Conservation (phyloP, 2,113 vertebrate genomes). For the Amphilophus citrinellus region DNA sequence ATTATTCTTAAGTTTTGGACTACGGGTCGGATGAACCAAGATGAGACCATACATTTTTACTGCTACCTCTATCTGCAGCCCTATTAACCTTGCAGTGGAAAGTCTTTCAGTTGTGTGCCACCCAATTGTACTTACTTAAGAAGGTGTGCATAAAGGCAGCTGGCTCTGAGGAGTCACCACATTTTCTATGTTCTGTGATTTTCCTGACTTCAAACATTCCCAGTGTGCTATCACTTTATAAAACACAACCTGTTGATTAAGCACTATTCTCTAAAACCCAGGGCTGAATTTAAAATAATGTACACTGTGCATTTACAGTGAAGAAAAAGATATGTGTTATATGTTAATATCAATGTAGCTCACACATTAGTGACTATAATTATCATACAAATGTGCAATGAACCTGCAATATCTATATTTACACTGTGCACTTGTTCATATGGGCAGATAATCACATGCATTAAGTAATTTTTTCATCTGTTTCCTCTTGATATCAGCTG, state of each 20-base stretch:
- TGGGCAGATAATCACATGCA: neutral
- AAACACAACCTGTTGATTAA: neutral
- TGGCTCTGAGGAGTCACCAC: too few species aligned
- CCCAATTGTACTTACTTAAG: neutral
- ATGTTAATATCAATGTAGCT: neutral
- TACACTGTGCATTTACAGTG: neutral
- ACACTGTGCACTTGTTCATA: neutral
- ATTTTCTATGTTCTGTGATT: neutral
- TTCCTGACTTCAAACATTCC: neutral
- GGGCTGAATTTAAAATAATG: neutral
- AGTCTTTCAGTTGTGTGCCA: neutral
- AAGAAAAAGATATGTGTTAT: neutral
- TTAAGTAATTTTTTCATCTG: neutral
- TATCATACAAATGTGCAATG: neutral
- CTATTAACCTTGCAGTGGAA: neutral
- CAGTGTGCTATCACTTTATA: neutral
- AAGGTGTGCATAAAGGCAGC: neutral
- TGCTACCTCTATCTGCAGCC: neutral
- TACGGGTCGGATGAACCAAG: neutral
- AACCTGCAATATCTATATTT: neutral
- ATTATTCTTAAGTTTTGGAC: neutral
- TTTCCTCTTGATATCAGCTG: conserved; percentile 6
- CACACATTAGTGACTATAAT: neutral
- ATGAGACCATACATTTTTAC: neutral
- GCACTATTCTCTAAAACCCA: too few species aligned